phyloP scores from a whole-genome alignment of 2,113 vertebrate species.

The Tragelaphus imberbis region DNA sequence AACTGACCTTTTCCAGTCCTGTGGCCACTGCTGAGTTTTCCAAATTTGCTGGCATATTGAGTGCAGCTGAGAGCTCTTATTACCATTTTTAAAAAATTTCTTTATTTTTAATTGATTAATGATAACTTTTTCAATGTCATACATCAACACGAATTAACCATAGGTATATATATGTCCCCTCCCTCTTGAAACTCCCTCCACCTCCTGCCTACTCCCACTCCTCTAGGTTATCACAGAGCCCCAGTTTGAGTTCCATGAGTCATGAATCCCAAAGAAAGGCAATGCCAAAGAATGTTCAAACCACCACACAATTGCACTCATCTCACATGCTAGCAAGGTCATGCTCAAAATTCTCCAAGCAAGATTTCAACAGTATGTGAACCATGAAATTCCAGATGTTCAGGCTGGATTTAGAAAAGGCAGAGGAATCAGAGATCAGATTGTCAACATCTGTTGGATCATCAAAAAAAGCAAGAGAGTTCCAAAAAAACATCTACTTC shows the following conservation, averaged over 20 bases:
- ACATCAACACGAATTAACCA: background rate
- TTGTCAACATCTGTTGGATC: background rate
- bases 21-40: too few relatives aligned
- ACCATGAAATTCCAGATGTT: background rate
- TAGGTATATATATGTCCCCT: background rate
- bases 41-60: too few relatives aligned
- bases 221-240: background rate
- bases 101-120: background rate
- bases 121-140: background rate
- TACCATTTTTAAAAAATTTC: background rate
- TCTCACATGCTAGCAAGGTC: background rate
- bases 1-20: too few relatives aligned
- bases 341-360: background rate
- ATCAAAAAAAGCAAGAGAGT: background rate
- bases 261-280: background rate
- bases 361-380: background rate
- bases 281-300: background rate
- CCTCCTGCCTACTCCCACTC: background rate
- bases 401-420: background rate
- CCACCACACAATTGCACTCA: accelerated
- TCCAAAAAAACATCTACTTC: background rate
- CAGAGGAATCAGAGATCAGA: background rate
- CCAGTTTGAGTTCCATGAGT: background rate
- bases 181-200: background rate
- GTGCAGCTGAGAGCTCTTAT: background rate